Evolutionary conservation across 2,797 vertebrate genomes (phyloP).

Genomic region (Macrochelys suwanniensis): DNA sequence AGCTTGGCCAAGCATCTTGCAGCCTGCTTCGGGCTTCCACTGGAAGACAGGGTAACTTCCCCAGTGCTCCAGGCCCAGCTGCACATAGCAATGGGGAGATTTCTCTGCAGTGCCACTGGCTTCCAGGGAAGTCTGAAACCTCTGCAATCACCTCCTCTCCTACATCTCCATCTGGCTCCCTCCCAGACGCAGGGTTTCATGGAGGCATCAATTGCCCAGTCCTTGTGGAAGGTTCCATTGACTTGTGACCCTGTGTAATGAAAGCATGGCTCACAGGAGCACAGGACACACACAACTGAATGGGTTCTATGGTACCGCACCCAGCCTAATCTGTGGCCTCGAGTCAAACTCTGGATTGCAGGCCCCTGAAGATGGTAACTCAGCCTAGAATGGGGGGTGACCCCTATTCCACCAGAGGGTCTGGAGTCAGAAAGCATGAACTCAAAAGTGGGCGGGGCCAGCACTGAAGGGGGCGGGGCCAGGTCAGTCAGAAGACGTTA

Average conservation of each 20-base stretch:
- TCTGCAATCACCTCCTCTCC: neutral
- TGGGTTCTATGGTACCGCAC: neutral
- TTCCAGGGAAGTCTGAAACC: neutral
- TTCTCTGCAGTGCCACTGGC: neutral
- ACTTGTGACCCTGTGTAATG: fast-evolving
- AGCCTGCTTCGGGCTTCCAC: neutral
- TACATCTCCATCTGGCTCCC: neutral
- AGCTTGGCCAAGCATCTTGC: neutral
- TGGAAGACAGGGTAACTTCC: neutral
- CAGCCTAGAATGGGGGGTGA: neutral
- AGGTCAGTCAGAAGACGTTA: neutral
- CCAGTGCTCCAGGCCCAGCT: neutral
- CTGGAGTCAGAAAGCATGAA: fast-evolving
- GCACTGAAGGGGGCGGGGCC: fast-evolving
- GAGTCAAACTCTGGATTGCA: neutral
- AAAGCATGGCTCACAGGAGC: neutral
- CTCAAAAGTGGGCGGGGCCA: too few relatives aligned
- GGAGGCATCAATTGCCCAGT: fast-evolving
- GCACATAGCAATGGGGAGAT: neutral
- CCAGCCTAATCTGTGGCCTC: neutral
- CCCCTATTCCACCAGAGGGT: fast-evolving
- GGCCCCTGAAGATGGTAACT: fast-evolving
- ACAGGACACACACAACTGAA: neutral
- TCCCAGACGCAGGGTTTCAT: fast-evolving
- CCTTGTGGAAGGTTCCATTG: neutral